A percentile compares a stretch with the other conserved stretches of the same genome.
These are phyloP conservation scores for Drosophila bocqueti DNA, from an alignment of 1,140 invertebrate species.

Conservation along the genomic window DNA sequence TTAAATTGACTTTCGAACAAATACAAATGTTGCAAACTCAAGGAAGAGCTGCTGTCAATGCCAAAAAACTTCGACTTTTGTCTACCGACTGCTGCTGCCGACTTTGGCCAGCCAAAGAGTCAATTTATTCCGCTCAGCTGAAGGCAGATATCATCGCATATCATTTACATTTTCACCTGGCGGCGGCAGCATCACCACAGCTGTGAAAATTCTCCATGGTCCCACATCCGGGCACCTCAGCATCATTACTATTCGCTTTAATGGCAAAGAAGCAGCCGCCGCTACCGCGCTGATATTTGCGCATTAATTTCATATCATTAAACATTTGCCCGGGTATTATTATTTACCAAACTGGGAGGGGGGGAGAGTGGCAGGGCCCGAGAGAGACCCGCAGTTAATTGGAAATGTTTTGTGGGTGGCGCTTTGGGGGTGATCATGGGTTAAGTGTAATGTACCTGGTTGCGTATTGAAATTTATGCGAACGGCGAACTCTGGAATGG, in stretches of 20 bases:
- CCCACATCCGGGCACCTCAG: conserved; percentile 21
- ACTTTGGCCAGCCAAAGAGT: conserved; percentile 20
- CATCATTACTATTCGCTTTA: conserved; percentile 39
- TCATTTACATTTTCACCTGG: conserved; percentile 62
- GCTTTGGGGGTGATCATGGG: conserved; percentile 16
- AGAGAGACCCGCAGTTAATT: conserved; percentile 48
- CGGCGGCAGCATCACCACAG: conserved; percentile 18
- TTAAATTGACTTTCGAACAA: conserved; percentile 63
- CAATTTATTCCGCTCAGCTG: conserved; percentile 58
- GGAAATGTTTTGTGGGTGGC: conserved; percentile 47
- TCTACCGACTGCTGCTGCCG: background rate
- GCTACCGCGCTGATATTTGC: conserved; percentile 58
- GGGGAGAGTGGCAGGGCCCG: background rate
- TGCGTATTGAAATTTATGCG: conserved; percentile 75
- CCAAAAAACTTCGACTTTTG: conserved; percentile 1
- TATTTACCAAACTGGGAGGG: conserved; percentile 55
- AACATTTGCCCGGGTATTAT: conserved; percentile 62
- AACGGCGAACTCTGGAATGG: conserved; percentile 34
- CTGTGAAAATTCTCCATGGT: conserved; percentile 48
- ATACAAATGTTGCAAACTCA: conserved; percentile 36
- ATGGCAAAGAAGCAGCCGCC: conserved; percentile 33
- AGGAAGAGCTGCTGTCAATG: conserved; percentile 5
- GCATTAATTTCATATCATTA: conserved; percentile 79
- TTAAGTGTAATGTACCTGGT: conserved; percentile 31
- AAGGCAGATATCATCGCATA: conserved; percentile 43